Evolutionary conservation across 2,113 vertebrate species (phyloP).

Genomic region (Percopsis transmontana): DNA sequence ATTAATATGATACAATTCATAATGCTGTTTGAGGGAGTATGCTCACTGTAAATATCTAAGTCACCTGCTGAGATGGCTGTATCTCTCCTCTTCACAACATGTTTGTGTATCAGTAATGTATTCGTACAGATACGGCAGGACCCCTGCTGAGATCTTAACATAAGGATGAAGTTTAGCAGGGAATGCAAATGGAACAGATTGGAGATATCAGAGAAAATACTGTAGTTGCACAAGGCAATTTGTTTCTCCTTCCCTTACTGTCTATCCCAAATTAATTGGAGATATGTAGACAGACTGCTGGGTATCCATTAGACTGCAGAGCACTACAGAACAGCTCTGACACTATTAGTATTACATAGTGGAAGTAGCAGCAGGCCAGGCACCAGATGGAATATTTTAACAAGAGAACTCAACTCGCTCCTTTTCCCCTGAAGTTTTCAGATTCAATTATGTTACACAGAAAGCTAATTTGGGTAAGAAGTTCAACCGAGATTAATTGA

Average conservation of each 20-base stretch:
- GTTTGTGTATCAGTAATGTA: not conserved
- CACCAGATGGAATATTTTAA: not conserved
- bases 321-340: too few relatives aligned
- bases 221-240: too few relatives aligned
- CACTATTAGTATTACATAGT: not conserved
- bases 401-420: not conserved
- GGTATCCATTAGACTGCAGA: not conserved
- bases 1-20: not conserved
- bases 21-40: not conserved
- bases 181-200: not conserved
- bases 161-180: too few relatives aligned
- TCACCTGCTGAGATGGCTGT: not conserved
- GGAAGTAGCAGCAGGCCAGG: too few relatives aligned
- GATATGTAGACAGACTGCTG: not conserved
- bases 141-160: not conserved
- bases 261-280: not conserved
- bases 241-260: too few relatives aligned
- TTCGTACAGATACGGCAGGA: slow-evolving; percentile 3
- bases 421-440: not conserved
- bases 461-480: not conserved
- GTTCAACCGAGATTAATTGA: not conserved
- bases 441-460: too few relatives aligned
- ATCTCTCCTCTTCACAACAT: not conserved
- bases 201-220: not conserved
- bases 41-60: not conserved